Evolutionary conservation across 2,797 vertebrate genomes (phyloP).

Genomic region (Chaetodon trifasciatus): DNA sequence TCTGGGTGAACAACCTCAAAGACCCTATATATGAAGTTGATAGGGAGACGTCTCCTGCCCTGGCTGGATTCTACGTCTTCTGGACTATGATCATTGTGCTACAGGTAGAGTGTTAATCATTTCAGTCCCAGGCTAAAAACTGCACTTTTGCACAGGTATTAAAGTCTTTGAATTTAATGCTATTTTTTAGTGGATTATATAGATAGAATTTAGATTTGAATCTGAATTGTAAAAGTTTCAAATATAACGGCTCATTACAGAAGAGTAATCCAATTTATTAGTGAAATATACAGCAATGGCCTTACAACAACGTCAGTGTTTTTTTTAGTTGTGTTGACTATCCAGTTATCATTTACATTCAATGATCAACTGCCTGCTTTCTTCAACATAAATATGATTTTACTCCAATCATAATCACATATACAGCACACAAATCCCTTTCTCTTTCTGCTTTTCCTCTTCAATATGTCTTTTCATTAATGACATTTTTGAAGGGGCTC

Average conservation of each 20-base stretch:
- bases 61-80: slow-evolving; percentile 94
- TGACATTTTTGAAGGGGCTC: too few species aligned
- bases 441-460: too few species aligned
- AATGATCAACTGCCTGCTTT: too few species aligned
- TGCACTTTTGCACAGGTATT: too few species aligned
- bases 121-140: not conserved
- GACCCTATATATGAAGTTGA: slow-evolving; percentile 86
- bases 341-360: too few species aligned
- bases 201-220: not conserved
- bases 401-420: too few species aligned
- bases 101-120: slow-evolving; percentile 86
- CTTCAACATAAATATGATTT: too few species aligned
- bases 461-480: too few species aligned
- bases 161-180: too few species aligned
- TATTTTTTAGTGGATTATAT: not conserved
- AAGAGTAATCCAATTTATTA: not conserved
- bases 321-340: too few species aligned
- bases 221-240: not conserved
- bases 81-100: slow-evolving; percentile 98
- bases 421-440: too few species aligned
- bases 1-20: slow-evolving; percentile 88
- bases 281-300: not conserved
- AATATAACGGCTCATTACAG: not conserved
- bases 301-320: not conserved
- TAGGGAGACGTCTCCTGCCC: slow-evolving; percentile 76